Base-by-base conservation (phyloP, 2,888 invertebrate species). In the Pyrocoelia pectoralis region DNA sequence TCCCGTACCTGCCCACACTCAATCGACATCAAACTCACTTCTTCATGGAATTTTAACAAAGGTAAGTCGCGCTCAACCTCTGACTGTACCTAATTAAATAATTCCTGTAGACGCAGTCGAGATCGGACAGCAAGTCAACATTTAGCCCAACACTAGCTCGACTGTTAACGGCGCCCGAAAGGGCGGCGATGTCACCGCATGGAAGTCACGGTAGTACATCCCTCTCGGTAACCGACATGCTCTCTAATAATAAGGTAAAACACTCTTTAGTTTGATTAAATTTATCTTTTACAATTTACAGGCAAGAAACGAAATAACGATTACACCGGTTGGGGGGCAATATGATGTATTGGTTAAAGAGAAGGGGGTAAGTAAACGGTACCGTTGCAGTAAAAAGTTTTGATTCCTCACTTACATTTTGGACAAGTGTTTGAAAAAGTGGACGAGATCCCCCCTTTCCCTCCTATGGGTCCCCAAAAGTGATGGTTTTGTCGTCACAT, bases 141-240 rank as follows among this genome's bases (percentile, higher is more conserved):
- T 91, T 89, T 83, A 92, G 92, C 74, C 92, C 92, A 69, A 93
- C 93, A 73, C 85, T 93, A 80, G 92, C 92, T 70, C 86, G 91
- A 81, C 85, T 93, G 72, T 84, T 93, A 74, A 93, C 92, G 69
- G 91, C 92, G 63, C 82, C 82, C 3, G 82, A 82, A 72, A 46
- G 59, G 53, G 56, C 67, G n/a, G 51, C 66, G 15, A 56, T 52
- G 48, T 57, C 61, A 6, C 58, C 61, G 8, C 52, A 56, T 18
- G 19, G 24, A 6, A 59, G 52, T 15, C 66, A 68, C 15, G n/a
- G n/a, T n/a, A 72, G 76, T 58, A 66, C 72, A 6, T 77, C 80
- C 65, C 77, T 80, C 68, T 80, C 81, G 10, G 79, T 82, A 56
- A 77, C 81, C 0, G 82, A 81, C 65, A 80, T 82, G 66, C 73